Base-by-base conservation (phyloP, 2,888 invertebrate genomes). In the Blomia tropicalis region DNA sequence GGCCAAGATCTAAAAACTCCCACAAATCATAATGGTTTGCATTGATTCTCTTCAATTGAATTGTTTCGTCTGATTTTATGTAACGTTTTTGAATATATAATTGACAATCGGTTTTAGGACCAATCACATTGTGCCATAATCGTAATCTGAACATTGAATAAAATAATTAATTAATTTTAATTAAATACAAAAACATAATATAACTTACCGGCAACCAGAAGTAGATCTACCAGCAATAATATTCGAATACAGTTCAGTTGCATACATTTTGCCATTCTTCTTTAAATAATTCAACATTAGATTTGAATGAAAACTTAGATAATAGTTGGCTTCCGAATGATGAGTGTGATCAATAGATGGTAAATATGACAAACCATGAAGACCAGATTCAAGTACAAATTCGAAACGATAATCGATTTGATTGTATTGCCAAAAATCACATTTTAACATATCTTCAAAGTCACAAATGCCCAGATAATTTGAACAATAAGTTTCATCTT, bases 401-500 rank as follows among this genome's bases (percentile, higher is more conserved):
- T 29, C 14, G 30, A 7, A 29, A 11, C 56, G 17, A 31, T 30
- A 5, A 11, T 19, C 30, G 56, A n/a, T 11, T 23, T 47, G 11
- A 11, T 56, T 14, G 32, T 30, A 29, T 11, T 56, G 56, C 56
- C 56, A 56, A 19, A 56, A 67, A 25, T 54, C 59, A 43, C 67
- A 67, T n/a, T 32, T 63, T 51, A 63, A 25, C 7, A 29, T 29
- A 23, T 43, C 7, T 32, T 67, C 67, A 43, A 67, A 66, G 62
- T 66, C 58, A 41, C 67, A 67, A 43, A 63, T 27, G 3, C 59
- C 64, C 22, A 60, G 56, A 53, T 56, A 67, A 17, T 17, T 11
- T 19, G 65, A 59, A 23, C 67, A 67, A 7, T 62, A 53, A 2
- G 4, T 30, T 27, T 56, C 56, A 23, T 56, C 56, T 11, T 19